Conservation (phyloP, 2,888 invertebrate genomes). For the Sicus ferrugineus region DNA sequence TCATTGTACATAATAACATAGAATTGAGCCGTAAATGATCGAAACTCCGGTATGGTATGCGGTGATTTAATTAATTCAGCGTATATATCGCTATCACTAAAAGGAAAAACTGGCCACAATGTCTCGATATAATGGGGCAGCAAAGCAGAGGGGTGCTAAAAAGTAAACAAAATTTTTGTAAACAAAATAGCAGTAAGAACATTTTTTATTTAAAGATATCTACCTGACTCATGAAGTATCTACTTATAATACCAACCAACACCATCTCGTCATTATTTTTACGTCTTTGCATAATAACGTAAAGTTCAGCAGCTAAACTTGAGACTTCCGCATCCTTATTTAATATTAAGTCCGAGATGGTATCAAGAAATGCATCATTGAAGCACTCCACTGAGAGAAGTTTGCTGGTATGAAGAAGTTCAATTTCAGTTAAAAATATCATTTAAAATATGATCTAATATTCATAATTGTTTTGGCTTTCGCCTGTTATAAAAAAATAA, state of each 20-base stretch:
- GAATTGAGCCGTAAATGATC: conserved; percentile 36
- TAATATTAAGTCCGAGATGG: conserved; percentile 33
- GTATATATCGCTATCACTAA: conserved; percentile 33
- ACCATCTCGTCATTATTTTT: conserved; percentile 35
- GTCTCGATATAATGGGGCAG: conserved; percentile 25
- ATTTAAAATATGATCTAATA: background rate
- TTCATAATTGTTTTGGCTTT: too few species aligned
- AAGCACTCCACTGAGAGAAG: conserved; percentile 40
- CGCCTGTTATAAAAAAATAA: too few species aligned
- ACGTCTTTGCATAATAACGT: conserved; percentile 39
- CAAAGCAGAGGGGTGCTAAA: conserved; percentile 1
- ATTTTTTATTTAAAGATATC: background rate
- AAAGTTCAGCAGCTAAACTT: conserved; percentile 36
- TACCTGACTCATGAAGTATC: conserved; percentile 37
- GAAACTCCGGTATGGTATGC: conserved; percentile 19
- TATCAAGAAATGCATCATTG: conserved; percentile 39
- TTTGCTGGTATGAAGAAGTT: conserved; percentile 40
- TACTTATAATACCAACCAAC: conserved; percentile 40
- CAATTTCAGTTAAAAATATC: too few species aligned
- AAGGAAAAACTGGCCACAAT: conserved; percentile 31
- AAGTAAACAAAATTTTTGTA: background rate
- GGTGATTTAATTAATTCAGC: background rate
- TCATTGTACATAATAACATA: conserved; percentile 34
- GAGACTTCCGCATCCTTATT: conserved; percentile 11
- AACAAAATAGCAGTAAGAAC: background rate